These are phyloP conservation scores for Aplodontia rufa DNA, from an alignment of 2,113 vertebrate genomes.

Conservation along the genomic window DNA sequence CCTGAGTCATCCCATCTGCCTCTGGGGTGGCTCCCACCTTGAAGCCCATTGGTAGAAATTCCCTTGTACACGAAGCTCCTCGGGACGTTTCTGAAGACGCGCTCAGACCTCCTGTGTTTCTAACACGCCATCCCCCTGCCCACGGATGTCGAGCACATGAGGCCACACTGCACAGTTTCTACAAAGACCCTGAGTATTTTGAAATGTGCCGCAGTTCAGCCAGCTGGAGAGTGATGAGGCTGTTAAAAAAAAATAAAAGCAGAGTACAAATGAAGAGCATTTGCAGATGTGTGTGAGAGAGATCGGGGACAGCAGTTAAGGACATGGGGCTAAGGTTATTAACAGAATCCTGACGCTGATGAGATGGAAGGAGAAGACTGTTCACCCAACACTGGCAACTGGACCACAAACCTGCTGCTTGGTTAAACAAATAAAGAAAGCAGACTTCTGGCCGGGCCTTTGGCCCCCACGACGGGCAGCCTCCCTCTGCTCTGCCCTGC, in stretches of 20 bases:
- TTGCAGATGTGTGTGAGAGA: not conserved
- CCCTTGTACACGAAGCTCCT: conserved; percentile 37
- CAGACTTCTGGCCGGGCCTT: no score
- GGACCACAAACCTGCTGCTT: not conserved
- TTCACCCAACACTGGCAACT: not conserved
- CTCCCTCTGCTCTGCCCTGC: rapidly evolving
- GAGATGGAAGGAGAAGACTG: not conserved
- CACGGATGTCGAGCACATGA: not conserved
- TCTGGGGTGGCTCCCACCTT: conserved; percentile 49
- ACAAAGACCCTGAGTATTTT: not conserved
- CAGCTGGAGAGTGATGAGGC: not conserved
- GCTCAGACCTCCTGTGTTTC: conserved; percentile 42
- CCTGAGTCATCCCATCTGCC: conserved; percentile 71
- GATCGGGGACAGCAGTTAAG: not conserved
- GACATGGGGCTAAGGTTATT: not conserved
- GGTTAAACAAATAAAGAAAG: not conserved
- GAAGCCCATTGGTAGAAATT: conserved; percentile 19
- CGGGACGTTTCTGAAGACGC: not conserved
- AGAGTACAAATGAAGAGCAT: not conserved
- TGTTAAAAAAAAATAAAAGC: not conserved
- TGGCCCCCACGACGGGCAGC: no score
- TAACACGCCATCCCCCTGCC: not conserved
- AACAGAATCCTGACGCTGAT: not conserved
- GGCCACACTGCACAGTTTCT: not conserved
- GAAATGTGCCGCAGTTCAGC: not conserved